Evolutionary conservation across 2,797 vertebrate species (phyloP).

Genomic region (Pipistrellus pipistrellus): DNA sequence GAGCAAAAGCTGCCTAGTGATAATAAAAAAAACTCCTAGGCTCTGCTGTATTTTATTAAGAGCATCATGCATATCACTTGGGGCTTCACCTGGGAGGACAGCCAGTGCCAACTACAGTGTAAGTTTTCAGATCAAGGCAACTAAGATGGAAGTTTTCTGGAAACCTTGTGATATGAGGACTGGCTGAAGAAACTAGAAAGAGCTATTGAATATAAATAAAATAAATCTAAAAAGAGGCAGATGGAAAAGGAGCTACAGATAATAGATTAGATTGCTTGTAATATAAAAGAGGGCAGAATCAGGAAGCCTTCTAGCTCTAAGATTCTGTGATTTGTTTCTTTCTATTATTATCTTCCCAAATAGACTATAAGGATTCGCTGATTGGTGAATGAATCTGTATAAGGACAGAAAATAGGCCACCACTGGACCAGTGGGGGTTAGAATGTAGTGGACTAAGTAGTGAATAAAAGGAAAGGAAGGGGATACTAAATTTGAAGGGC

Average conservation of each 20-base stretch:
- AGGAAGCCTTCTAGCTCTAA: constrained; percentile 17
- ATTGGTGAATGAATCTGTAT: background rate
- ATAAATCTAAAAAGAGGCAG: background rate
- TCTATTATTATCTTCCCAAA: background rate
- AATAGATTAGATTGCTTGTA: background rate
- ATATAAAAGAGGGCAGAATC: background rate
- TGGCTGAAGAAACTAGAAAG: constrained; percentile 45
- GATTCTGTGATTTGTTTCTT: constrained; percentile 8
- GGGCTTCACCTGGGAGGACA: background rate
- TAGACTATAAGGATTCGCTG: background rate
- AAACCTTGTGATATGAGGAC: background rate
- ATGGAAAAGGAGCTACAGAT: background rate
- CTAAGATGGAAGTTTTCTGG: background rate
- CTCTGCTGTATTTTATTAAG: background rate
- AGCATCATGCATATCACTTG: background rate
- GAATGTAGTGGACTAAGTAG: constrained; percentile 1
- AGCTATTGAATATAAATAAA: constrained; percentile 6
- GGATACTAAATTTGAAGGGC: constrained; percentile 8
- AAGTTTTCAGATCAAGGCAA: constrained; percentile 1
- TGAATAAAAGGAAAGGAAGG: constrained; percentile 8
- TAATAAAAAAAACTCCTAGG: background rate
- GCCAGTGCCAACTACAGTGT: background rate
- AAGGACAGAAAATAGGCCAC: constrained; percentile 12
- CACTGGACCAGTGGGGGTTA: background rate
- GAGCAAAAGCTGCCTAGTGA: background rate